phyloP scores from a whole-genome alignment of 2,113 vertebrate species.

The Cephalopterus ornatus region DNA sequence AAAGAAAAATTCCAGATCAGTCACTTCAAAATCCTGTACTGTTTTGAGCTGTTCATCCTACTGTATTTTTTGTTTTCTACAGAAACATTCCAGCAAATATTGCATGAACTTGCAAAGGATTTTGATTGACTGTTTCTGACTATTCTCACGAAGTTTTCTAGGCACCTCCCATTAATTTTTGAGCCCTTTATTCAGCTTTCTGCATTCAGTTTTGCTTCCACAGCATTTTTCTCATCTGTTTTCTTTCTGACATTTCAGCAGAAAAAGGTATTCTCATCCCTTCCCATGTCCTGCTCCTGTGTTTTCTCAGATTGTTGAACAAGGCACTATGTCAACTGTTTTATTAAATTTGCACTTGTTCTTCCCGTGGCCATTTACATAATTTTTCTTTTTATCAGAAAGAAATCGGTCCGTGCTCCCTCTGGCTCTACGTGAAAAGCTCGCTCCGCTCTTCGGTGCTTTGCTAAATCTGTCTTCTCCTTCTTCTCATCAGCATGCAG shows the following conservation, averaged over 20 bases:
- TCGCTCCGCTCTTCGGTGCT: rapidly evolving
- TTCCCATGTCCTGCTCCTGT: neutral
- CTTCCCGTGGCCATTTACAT: neutral
- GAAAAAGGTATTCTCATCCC: neutral
- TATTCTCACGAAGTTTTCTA: neutral
- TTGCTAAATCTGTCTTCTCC: neutral
- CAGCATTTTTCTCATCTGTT: neutral
- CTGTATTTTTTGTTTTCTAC: neutral
- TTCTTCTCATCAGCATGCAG: neutral
- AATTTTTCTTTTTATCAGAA: neutral
- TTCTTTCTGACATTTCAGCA: neutral
- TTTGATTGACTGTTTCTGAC: neutral
- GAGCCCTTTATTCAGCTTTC: neutral
- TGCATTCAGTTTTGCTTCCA: constrained; percentile 17
- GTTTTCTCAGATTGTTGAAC: neutral
- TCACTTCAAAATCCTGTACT: neutral
- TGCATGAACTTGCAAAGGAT: neutral
- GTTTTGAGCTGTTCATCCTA: neutral
- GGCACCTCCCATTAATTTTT: neutral
- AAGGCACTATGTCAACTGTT: neutral
- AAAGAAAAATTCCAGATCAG: neutral
- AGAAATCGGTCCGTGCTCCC: too few species aligned
- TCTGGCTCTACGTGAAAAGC: rapidly evolving
- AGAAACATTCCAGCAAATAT: neutral
- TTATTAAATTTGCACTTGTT: neutral